Conservation (phyloP, 1,140 invertebrate species). For the Triops longicaudatus region DNA sequence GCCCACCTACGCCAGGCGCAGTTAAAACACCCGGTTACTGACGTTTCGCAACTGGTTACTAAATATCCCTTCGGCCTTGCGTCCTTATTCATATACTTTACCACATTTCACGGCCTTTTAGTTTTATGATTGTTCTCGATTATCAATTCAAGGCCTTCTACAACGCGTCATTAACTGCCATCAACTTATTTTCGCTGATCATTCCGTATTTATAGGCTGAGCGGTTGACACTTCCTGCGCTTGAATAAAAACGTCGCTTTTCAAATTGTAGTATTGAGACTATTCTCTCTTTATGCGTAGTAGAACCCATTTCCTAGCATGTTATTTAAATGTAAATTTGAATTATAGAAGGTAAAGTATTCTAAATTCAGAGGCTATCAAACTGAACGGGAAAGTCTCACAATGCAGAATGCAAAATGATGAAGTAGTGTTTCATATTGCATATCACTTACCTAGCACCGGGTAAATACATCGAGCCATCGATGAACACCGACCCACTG, state of each 20-base stretch:
- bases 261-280: not conserved
- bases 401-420: not conserved
- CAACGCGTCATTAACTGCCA: not conserved
- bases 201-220: not conserved
- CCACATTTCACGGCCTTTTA: not conserved
- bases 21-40: not conserved
- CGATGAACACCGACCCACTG: conserved; percentile 79
- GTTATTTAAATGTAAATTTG: not conserved
- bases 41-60: not conserved
- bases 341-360: not conserved
- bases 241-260: not conserved
- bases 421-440: not conserved
- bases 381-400: not conserved
- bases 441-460: conserved; percentile 59
- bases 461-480: conserved; percentile 76
- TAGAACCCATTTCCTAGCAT: not conserved
- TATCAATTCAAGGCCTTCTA: not conserved
- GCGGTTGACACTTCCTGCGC: too few species aligned
- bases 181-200: not conserved
- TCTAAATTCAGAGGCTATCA: too few species aligned
- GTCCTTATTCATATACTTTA: not conserved
- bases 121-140: not conserved
- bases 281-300: not conserved
- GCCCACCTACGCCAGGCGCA: not conserved
- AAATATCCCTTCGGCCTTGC: not conserved